A percentile compares a stretch with the other conserved stretches of the same genome.
These are phyloP conservation scores for Cephus spinipes DNA, from an alignment of 2,888 invertebrate species.

Conservation along the genomic window DNA sequence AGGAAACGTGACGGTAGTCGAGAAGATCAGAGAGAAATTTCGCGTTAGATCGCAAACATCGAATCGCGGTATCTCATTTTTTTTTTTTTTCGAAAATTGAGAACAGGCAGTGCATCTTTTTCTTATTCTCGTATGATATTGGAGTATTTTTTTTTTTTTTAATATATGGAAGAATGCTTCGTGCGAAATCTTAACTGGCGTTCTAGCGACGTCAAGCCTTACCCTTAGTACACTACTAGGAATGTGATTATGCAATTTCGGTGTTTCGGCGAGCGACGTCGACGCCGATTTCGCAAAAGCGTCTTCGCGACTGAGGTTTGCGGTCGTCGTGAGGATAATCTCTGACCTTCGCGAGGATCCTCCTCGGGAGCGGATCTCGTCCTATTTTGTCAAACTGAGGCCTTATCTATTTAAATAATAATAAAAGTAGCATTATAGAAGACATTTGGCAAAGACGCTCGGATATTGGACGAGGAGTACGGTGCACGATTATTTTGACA, in stretches of 20 bases:
- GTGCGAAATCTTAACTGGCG: background rate
- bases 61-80: background rate
- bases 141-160: background rate
- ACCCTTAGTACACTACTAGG: background rate
- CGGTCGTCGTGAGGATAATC: background rate
- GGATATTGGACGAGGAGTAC: conserved; percentile 22
- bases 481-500: background rate
- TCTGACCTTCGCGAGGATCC: background rate
- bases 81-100: background rate
- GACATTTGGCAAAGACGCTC: conserved; percentile 46
- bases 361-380: conserved; percentile 47
- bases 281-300: background rate
- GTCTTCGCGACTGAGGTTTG: background rate
- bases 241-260: background rate
- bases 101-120: background rate
- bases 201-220: background rate
- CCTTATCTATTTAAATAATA: conserved; percentile 58
- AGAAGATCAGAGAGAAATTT: background rate
- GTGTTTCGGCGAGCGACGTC: background rate
- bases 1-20: conserved; percentile 8
- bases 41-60: background rate
- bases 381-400: conserved; percentile 56
- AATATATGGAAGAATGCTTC: background rate
- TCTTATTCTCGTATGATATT: background rate
- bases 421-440: conserved; percentile 56